These are phyloP conservation scores for Paramisgurnus dabryanus DNA, from an alignment of 2,113 vertebrate genomes.

Conservation along the genomic window DNA sequence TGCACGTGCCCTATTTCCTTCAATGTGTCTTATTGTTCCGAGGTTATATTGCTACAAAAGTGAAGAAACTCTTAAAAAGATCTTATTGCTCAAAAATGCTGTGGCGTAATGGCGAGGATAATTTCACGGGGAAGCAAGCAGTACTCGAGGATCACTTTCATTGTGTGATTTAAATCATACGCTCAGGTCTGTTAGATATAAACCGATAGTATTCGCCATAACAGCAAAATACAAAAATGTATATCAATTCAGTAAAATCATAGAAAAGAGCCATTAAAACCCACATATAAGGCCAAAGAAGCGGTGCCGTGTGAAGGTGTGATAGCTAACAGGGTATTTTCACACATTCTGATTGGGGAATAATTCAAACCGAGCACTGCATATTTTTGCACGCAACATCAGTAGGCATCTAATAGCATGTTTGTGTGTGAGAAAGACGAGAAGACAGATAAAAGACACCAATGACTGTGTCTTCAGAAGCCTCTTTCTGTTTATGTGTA, in stretches of 20 bases:
- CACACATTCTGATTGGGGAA: slow-evolving; percentile 13
- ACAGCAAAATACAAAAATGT: too few species aligned
- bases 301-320: not conserved
- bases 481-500: not conserved
- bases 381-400: not conserved
- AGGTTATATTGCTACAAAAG: not conserved
- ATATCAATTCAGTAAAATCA: not conserved
- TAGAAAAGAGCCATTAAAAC: not conserved
- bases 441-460: slow-evolving; percentile 12
- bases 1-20: slow-evolving; percentile 3
- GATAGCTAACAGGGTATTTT: slow-evolving; percentile 15
- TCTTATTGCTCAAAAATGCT: slow-evolving; percentile 3
- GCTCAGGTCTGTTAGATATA: slow-evolving; percentile 16
- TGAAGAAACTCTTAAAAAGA: slow-evolving; percentile 6
- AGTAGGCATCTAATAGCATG: not conserved
- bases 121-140: slow-evolving; percentile 1
- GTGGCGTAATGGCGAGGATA: slow-evolving; percentile 5
- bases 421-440: not conserved
- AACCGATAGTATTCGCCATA: not conserved
- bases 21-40: slow-evolving; percentile 11
- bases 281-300: not conserved
- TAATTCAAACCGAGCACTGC: not conserved
- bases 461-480: slow-evolving; percentile 16
- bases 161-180: slow-evolving; percentile 20
- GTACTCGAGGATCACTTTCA: not conserved